Conservation (phyloP, 53 echinoderm and acorn worm species). For the Henricia sp. region DNA sequence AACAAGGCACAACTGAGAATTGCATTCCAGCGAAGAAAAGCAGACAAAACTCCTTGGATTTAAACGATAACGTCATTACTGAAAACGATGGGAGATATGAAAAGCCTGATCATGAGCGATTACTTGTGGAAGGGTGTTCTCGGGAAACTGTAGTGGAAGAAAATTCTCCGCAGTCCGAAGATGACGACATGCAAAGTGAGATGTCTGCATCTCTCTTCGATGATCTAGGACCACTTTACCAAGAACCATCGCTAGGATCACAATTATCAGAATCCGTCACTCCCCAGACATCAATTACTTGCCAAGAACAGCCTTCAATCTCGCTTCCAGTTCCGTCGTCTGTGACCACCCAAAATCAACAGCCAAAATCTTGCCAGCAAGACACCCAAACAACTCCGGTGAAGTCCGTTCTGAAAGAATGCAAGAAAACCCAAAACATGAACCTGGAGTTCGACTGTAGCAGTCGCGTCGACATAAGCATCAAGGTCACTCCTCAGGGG, state of each 20-base stretch:
- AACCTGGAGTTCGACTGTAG: slow-evolving; percentile 25
- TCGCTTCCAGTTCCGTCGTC: neutral
- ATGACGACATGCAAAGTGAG: slow-evolving; percentile 33
- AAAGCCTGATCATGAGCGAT: neutral
- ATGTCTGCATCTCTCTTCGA: slow-evolving; percentile 23
- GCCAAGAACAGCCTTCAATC: neutral
- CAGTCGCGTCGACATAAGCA: slow-evolving; percentile 49
- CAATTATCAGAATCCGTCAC: neutral
- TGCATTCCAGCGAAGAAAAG: neutral
- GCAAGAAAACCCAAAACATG: neutral
- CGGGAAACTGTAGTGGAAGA: too few relatives aligned
- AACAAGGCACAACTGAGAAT: neutral
- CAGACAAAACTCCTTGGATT: too few relatives aligned
- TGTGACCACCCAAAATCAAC: neutral
- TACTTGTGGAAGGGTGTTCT: too few relatives aligned
- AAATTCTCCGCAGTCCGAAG: neutral
- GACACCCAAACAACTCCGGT: neutral
- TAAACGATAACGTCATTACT: too few relatives aligned
- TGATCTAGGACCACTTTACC: neutral
- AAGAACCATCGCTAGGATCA: neutral
- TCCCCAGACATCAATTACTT: neutral
- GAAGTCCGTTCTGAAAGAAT: neutral
- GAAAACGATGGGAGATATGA: neutral
- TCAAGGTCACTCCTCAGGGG: slow-evolving; percentile 26
- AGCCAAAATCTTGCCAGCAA: neutral